phyloP scores from a whole-genome alignment of 2,888 invertebrate genomes.

The Anarsia innoxiella region DNA sequence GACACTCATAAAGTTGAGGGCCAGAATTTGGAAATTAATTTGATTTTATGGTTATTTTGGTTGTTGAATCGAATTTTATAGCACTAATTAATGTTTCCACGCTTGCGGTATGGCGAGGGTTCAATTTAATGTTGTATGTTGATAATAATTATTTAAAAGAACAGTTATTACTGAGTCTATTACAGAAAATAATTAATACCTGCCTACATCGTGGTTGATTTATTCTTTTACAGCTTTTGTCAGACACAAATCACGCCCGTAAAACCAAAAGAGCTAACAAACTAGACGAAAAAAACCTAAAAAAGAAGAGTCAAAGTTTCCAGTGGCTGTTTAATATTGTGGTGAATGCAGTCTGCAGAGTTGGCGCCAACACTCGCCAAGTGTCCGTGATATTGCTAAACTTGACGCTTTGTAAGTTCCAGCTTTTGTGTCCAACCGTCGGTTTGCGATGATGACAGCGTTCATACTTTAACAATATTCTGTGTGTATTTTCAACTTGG shows the following conservation, averaged over 20 bases:
- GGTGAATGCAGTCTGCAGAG: slow-evolving; percentile 21
- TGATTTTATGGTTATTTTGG: slow-evolving; percentile 1
- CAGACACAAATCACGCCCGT: no score
- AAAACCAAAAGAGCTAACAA: no score
- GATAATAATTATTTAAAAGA: neutral
- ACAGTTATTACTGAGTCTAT: no score
- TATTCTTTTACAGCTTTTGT: no score
- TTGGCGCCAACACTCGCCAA: slow-evolving; percentile 18
- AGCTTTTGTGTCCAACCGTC: no score
- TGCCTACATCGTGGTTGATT: no score
- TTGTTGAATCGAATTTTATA: slow-evolving; percentile 3
- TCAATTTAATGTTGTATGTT: neutral
- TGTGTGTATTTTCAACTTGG: no score
- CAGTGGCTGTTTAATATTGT: slow-evolving; percentile 29
- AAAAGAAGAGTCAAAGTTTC: no score
- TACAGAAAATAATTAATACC: no score
- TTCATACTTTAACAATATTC: no score
- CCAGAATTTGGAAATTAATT: slow-evolving; percentile 3
- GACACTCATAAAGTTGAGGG: neutral
- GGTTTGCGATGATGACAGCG: no score
- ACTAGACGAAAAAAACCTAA: no score
- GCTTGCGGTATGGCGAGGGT: neutral
- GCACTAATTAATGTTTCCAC: slow-evolving; percentile 1
- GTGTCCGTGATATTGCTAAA: slow-evolving; percentile 34
- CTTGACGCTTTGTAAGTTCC: slow-evolving; percentile 21